phyloP scores from a whole-genome alignment of 1,140 invertebrate species.

The Mamestra configurata region DNA sequence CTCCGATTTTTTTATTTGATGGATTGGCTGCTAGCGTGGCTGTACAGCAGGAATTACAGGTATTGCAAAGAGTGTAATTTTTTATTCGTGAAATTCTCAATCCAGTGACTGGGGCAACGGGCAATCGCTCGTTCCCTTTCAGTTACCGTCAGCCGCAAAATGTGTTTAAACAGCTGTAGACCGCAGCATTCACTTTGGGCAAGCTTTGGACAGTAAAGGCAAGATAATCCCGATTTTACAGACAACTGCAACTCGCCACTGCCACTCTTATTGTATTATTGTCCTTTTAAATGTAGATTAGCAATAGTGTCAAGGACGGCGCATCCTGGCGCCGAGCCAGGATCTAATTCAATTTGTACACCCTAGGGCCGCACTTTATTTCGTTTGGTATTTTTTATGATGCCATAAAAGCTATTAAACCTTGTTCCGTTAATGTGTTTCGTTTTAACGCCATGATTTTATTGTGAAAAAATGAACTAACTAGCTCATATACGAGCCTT shows the following conservation, averaged over 20 bases:
- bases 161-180: not conserved
- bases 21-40: not conserved
- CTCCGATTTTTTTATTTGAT: not conserved
- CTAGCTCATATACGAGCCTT: slow-evolving; percentile 37
- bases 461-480: slow-evolving; percentile 46
- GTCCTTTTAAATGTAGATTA: slow-evolving; percentile 40
- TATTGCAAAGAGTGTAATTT: not conserved
- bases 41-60: too few relatives aligned
- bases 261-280: slow-evolving; percentile 20
- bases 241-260: slow-evolving; percentile 1
- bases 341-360: slow-evolving; percentile 63
- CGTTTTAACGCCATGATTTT: slow-evolving; percentile 52
- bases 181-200: not conserved
- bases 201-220: not conserved
- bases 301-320: slow-evolving; percentile 43
- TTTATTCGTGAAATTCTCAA: not conserved
- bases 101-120: not conserved
- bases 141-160: not conserved
- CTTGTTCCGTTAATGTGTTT: slow-evolving; percentile 59
- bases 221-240: not conserved
- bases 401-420: slow-evolving; percentile 64
- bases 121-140: not conserved
- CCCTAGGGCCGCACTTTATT: slow-evolving; percentile 54
- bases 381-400: slow-evolving; percentile 58
- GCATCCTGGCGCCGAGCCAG: slow-evolving; percentile 58